Evolutionary conservation across 35 echinoderm and acorn worm genomes (phyloP).

Genomic region (Heliocidaris erythrogramma): DNA sequence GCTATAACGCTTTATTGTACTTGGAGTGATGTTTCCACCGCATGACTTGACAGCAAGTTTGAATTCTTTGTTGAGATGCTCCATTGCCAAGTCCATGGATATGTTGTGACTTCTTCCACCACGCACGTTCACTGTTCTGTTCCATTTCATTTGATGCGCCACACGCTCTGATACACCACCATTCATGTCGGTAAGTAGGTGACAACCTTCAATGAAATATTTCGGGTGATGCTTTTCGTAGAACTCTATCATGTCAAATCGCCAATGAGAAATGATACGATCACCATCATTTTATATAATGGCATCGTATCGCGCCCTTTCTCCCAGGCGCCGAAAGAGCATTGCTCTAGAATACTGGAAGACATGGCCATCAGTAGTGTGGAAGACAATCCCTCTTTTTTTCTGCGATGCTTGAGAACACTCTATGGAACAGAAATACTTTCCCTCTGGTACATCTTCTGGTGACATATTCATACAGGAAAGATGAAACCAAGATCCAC

Average conservation of each 20-base stretch:
- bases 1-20: neutral
- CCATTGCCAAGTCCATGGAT: slow-evolving; percentile 23
- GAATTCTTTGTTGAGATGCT: slow-evolving; percentile 9
- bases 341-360: neutral
- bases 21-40: neutral
- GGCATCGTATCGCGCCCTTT: slow-evolving; percentile 8
- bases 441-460: neutral
- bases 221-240: neutral
- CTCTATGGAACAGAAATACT: neutral
- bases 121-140: slow-evolving; percentile 17
- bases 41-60: slow-evolving; percentile 20
- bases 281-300: slow-evolving; percentile 4
- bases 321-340: neutral
- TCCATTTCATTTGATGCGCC: neutral
- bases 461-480: neutral
- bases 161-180: neutral
- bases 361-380: neutral
- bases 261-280: neutral
- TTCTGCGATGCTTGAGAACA: neutral
- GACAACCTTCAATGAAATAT: neutral
- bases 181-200: neutral
- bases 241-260: neutral
- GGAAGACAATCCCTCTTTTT: neutral
- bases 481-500: slow-evolving; percentile 14
- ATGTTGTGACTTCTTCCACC: slow-evolving; percentile 24